Conservation (phyloP, 2,888 invertebrate genomes). For the Tachina fera region DNA sequence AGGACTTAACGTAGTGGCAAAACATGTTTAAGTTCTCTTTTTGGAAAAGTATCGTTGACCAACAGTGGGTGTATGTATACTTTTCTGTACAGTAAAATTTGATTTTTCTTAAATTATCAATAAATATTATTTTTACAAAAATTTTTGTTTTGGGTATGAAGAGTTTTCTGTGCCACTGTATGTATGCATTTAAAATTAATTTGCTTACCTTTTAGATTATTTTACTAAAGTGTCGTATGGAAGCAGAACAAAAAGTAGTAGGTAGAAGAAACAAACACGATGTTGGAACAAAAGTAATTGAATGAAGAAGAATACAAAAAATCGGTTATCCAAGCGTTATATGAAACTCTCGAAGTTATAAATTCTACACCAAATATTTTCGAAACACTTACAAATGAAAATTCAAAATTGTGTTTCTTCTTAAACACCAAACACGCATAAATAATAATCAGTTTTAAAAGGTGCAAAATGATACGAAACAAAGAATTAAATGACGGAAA, state of each 20-base stretch:
- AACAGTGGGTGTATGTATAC: too few species aligned
- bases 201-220: constrained; percentile 70
- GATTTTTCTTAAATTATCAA: too few species aligned
- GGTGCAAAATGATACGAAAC: constrained; percentile 27
- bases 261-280: constrained; percentile 31
- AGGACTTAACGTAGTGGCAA: too few species aligned
- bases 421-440: constrained; percentile 35
- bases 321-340: constrained; percentile 66
- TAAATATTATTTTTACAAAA: too few species aligned
- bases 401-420: constrained; percentile 9
- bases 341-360: constrained; percentile 44
- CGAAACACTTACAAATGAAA: constrained; percentile 41
- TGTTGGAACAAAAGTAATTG: constrained; percentile 44
- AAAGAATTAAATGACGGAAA: constrained; percentile 5
- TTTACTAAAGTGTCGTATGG: constrained; percentile 64
- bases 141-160: too few species aligned
- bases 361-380: constrained; percentile 24
- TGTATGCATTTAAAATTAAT: constrained; percentile 6
- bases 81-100: too few species aligned
- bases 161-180: too few species aligned
- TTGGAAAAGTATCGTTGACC: too few species aligned
- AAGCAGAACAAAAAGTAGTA: constrained; percentile 33
- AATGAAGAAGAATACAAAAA: constrained; percentile 46
- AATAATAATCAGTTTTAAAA: constrained; percentile 1
- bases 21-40: too few species aligned